Evolutionary conservation across 2,888 invertebrate genomes (phyloP).

Genomic region (Ophioninae sp.): DNA sequence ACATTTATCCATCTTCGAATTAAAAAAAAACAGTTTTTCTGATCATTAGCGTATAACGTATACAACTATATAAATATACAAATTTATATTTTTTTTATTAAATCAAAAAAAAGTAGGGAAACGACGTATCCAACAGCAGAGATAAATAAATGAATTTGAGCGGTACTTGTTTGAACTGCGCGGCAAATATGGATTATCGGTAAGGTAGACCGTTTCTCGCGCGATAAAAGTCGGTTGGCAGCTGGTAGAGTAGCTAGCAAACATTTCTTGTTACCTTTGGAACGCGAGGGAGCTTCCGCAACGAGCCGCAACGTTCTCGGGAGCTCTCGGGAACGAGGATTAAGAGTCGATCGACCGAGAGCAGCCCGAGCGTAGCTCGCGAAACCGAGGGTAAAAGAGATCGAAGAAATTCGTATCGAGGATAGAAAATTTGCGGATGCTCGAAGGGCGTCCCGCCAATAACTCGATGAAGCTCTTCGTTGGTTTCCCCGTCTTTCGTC

Average conservation of each 20-base stretch:
- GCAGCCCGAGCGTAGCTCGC: not conserved
- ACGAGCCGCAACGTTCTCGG: conserved; percentile 4
- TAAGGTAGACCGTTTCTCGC: conserved; percentile 42
- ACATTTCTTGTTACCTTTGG: not conserved
- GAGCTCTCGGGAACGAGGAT: conserved; percentile 25
- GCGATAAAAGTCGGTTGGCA: conserved; percentile 25
- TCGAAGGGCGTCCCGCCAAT: conserved; percentile 24
- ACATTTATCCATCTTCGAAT: too few relatives aligned
- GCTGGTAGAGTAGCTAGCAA: conserved; percentile 52
- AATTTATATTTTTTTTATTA: not conserved
- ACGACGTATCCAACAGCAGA: not conserved
- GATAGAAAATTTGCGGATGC: conserved; percentile 47
- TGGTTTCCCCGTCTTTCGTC: not conserved
- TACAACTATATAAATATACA: too few relatives aligned
- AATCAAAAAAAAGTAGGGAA: not conserved
- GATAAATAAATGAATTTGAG: not conserved
- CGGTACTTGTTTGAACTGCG: not conserved
- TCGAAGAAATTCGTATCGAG: conserved; percentile 26
- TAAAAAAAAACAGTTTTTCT: too few relatives aligned
- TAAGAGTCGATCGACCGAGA: conserved; percentile 47
- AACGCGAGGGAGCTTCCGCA: conserved; percentile 25
- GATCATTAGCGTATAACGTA: too few relatives aligned
- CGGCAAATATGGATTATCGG: conserved; percentile 33
- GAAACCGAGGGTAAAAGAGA: conserved; percentile 7
- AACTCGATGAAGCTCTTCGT: conserved; percentile 17